These are phyloP conservation scores for Pollenia angustigena DNA, from an alignment of 2,888 invertebrate genomes.

Conservation along the genomic window DNA sequence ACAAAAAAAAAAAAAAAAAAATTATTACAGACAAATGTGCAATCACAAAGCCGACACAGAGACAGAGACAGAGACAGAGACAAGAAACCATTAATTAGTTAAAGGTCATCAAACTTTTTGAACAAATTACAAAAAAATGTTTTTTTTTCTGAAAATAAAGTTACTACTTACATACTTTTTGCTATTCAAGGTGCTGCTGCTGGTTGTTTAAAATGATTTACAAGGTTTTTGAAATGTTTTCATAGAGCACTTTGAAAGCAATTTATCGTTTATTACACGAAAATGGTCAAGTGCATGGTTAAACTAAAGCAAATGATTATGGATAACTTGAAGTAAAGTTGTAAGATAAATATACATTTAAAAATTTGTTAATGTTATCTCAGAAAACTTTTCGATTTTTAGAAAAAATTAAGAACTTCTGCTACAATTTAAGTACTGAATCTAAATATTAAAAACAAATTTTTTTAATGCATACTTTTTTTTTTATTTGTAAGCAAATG, in stretches of 20 bases:
- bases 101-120: conserved; percentile 35
- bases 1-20: neutral
- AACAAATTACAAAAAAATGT: neutral
- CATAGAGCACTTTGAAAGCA: neutral
- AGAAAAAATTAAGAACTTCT: no score
- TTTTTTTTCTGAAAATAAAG: neutral
- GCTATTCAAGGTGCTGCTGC: neutral
- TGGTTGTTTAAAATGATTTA: neutral
- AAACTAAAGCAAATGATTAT: no score
- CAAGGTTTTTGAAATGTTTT: neutral
- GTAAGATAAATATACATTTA: neutral
- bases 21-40: neutral
- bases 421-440: no score
- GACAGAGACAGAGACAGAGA: neutral
- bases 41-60: neutral
- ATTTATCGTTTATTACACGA: neutral
- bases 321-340: no score
- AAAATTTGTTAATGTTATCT: no score
- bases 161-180: conserved; percentile 3
- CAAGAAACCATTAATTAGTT: conserved; percentile 26
- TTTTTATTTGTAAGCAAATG: no score
- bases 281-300: conserved; percentile 19
- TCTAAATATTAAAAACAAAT: no score
- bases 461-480: no score
- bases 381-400: no score